These are phyloP conservation scores for Melieria omissa DNA, from an alignment of 2,888 invertebrate genomes.

Conservation along the genomic window DNA sequence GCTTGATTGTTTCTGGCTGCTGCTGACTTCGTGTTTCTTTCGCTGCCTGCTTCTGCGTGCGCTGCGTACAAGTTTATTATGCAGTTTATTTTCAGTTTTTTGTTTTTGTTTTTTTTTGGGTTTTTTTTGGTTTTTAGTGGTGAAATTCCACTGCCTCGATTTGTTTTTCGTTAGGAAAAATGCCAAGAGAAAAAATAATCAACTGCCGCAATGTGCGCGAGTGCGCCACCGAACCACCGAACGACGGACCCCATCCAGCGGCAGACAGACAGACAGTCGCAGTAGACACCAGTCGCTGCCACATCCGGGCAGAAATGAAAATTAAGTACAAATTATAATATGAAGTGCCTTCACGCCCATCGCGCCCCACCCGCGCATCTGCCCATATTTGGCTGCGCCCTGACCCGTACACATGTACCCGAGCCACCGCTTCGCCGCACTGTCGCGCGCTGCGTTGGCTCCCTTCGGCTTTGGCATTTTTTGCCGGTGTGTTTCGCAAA, in stretches of 20 bases:
- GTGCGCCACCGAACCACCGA: too few species aligned
- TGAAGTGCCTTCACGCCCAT: constrained; percentile 12
- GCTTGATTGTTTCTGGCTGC: constrained; percentile 10
- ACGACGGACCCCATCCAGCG: too few species aligned
- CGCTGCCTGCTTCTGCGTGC: too few species aligned
- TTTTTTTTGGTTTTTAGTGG: too few species aligned
- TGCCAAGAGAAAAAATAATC: not conserved
- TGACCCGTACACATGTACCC: not conserved
- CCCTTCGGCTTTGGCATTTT: not conserved
- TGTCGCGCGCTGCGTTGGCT: not conserved
- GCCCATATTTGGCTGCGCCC: too few species aligned
- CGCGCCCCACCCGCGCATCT: not conserved
- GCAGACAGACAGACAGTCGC: too few species aligned
- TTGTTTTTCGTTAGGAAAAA: constrained; percentile 6
- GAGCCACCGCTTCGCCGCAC: not conserved
- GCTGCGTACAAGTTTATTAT: too few species aligned
- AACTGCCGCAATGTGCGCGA: too few species aligned
- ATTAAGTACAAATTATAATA: constrained; percentile 43
- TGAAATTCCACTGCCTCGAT: constrained; percentile 24
- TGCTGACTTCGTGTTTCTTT: not conserved
- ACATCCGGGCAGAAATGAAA: constrained; percentile 33
- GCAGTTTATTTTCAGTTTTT: too few species aligned
- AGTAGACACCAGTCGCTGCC: too few species aligned
- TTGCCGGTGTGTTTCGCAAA: constrained; percentile 41
- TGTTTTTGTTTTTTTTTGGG: too few species aligned